Evolutionary conservation across 2,797 vertebrate genomes (phyloP).

Genomic region (Dendrocincla fuliginosa): DNA sequence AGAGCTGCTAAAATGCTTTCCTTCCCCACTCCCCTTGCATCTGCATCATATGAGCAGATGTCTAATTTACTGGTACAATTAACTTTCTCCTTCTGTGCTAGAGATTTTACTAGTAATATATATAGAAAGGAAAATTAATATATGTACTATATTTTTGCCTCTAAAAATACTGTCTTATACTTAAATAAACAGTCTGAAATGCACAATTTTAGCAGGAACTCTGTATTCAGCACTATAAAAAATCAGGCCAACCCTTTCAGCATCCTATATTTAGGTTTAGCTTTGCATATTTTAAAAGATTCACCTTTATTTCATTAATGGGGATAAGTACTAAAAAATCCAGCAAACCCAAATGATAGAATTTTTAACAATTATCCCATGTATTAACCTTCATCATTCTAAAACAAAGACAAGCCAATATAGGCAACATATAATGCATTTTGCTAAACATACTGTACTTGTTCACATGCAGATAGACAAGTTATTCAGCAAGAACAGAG

Average conservation of each 20-base stretch:
- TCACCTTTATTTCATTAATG: background rate
- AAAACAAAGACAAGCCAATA: background rate
- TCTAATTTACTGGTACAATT: background rate
- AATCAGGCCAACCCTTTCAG: background rate
- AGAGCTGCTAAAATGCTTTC: background rate
- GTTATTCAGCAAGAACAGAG: background rate
- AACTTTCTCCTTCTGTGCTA: background rate
- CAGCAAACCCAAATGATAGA: background rate
- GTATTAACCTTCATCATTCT: background rate
- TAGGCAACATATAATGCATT: background rate
- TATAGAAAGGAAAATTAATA: background rate
- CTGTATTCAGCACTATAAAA: background rate
- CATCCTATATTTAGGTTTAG: background rate
- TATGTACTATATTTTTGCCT: background rate
- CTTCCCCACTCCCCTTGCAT: background rate
- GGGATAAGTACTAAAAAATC: background rate
- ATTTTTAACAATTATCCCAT: background rate
- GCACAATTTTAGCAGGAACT: background rate
- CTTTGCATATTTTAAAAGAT: background rate
- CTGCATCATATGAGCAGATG: background rate
- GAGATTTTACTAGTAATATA: background rate
- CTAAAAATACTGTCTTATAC: conserved; percentile 5
- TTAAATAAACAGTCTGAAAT: conserved; percentile 21
- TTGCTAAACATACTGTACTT: background rate
- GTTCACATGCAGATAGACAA: background rate